Evolutionary conservation across 2,113 vertebrate species (phyloP).

Genomic region (Eubucco bourcierii): DNA sequence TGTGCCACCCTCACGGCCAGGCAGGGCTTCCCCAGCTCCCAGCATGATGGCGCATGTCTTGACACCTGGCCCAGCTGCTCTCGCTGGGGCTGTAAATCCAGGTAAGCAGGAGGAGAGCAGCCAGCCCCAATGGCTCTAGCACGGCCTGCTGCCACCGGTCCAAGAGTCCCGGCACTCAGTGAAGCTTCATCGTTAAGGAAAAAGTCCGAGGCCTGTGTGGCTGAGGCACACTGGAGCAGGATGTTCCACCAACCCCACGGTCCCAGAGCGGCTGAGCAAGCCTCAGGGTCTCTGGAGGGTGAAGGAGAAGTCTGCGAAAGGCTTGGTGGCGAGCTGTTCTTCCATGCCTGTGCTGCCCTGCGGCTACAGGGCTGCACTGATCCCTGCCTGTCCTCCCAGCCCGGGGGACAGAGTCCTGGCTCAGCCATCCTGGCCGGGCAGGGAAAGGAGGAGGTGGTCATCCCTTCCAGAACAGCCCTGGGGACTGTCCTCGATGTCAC

Average conservation of each 20-base stretch:
- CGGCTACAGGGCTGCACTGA: neutral
- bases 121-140: neutral
- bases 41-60: rapidly evolving
- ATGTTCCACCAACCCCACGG: neutral
- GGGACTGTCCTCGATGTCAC: neutral
- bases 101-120: rapidly evolving
- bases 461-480: neutral
- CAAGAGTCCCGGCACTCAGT: neutral
- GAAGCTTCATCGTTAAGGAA: neutral
- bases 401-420: neutral
- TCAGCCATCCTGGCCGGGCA: neutral
- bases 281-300: neutral
- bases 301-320: neutral
- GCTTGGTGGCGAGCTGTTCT: neutral
- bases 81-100: neutral
- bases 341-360: neutral
- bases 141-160: neutral
- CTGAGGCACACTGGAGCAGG: rapidly evolving
- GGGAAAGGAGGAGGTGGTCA: neutral
- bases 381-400: no score
- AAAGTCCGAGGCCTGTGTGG: neutral
- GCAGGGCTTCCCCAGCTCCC: neutral
- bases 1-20: neutral
- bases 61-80: neutral
- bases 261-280: neutral